A percentile compares a stretch with the other conserved stretches of the same genome.
Evolutionary conservation across 2,113 vertebrate species (phyloP).

Genomic region (Rutilus rutilus): DNA sequence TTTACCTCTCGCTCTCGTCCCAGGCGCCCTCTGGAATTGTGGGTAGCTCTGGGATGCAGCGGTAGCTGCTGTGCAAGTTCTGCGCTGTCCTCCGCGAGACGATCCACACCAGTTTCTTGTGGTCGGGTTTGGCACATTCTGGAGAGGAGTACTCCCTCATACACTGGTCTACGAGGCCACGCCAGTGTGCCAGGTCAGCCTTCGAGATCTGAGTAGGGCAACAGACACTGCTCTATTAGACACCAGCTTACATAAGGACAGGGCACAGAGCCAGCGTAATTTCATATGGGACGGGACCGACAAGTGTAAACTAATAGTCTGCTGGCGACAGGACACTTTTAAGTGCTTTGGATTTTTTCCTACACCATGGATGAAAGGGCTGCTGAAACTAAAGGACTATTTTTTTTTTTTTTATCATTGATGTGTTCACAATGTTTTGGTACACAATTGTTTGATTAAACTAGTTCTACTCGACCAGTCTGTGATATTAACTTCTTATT

Average conservation of each 20-base stretch:
- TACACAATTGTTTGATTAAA: conserved; percentile 8
- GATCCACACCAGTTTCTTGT: conserved; percentile 93
- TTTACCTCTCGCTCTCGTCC: conserved; percentile 87
- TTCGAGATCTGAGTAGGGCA: conserved; percentile 82
- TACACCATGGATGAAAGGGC: neutral
- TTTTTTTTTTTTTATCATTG: neutral
- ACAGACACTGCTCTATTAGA: conserved; percentile 38
- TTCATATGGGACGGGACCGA: neutral
- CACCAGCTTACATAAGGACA: conserved; percentile 53
- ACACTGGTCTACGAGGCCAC: conserved; percentile 89
- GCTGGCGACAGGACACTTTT: neutral
- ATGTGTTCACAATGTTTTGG: neutral
- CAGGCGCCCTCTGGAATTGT: conserved; percentile 91
- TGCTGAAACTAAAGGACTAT: neutral
- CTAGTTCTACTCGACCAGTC: neutral
- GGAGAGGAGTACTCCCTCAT: conserved; percentile 92
- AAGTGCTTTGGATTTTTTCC: conserved; percentile 5
- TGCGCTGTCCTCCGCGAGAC: conserved; percentile 94
- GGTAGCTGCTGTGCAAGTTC: conserved; percentile 90
- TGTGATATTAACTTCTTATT: neutral
- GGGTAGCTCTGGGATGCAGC: conserved; percentile 89
- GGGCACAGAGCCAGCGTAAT: neutral
- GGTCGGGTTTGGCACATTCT: conserved; percentile 93
- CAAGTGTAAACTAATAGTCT: conserved; percentile 33
- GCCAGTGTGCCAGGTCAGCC: conserved; percentile 86